These are phyloP conservation scores for Atopsyche davidsoni DNA, from an alignment of 1,140 invertebrate species.

Conservation along the genomic window DNA sequence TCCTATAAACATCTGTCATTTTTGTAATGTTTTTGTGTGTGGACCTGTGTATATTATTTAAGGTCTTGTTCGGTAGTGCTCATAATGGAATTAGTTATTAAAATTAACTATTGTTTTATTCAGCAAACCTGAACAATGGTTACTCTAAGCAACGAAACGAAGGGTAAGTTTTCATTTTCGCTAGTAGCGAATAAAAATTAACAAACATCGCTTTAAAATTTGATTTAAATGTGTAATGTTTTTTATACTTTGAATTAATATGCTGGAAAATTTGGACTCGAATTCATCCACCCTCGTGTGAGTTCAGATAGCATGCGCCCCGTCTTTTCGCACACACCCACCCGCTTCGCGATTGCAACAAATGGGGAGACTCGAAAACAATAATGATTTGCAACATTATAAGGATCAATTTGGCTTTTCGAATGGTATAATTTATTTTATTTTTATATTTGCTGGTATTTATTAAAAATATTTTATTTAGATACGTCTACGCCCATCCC, in stretches of 20 bases:
- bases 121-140: conserved; percentile 15
- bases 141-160: conserved; percentile 15
- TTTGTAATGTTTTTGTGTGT: conserved; percentile 22
- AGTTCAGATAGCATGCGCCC: conserved; percentile 12
- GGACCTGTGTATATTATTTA: conserved; percentile 5
- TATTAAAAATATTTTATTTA: too few species aligned
- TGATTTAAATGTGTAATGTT: not conserved
- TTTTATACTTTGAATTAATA: not conserved
- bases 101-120: conserved; percentile 20
- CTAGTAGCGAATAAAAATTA: conserved; percentile 7
- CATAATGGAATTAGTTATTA: conserved; percentile 14
- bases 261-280: not conserved
- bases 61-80: conserved; percentile 2
- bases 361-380: too few species aligned
- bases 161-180: conserved; percentile 17
- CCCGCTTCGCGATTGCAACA: too few species aligned
- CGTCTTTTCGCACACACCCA: conserved; percentile 15
- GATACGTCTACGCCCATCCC: too few species aligned
- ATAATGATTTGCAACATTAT: too few species aligned
- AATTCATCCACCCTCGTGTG: not conserved
- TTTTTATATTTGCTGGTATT: too few species aligned
- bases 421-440: too few species aligned
- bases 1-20: conserved; percentile 18
- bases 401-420: too few species aligned
- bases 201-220: too few species aligned